Base-by-base conservation (phyloP, 2,113 vertebrate species). In the Sarotherodon lohbergeri region DNA sequence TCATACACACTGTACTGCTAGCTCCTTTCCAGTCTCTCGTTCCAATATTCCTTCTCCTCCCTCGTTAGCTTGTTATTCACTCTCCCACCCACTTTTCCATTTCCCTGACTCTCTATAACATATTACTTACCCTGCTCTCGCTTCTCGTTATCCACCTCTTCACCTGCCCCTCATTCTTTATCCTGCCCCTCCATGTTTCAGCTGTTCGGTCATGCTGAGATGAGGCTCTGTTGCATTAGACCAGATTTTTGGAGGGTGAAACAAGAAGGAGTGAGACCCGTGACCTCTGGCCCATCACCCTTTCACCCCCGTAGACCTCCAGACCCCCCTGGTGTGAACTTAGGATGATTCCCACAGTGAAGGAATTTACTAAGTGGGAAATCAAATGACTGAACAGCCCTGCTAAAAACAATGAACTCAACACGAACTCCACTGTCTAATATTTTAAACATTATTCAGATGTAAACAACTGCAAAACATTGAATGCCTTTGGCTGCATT, bases 201-300 rank as follows among this genome's bases (percentile, higher is more conserved):
- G 78, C 71, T 85, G 87, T 52, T 93, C 73, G 24, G 88, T 66
- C 87, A 84, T 81, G 50, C 90, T 88, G 89, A 85, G 90, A 82
- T 88, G 87, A 92, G 76, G 68, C 83, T 88, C 81, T 73, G 88
- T 90, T 85, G 90, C 76, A 52, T 93, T 87, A 82, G 83, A 86
- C 27, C n/a, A 80, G 61, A 83, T 85, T 88, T 82, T 61, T 73
- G 6, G 34, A 50, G 76, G 83, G 54, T 82, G 24, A 63, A 76
- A 83, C 80, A 80, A 79, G 85, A 81, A 54, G 27, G 82, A 89
- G 36, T 9, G 1, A 32, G 88, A 83, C 39, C 50, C 19, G 5
- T 89, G 84, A 92, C 89, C 90, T 90, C 50, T 91, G 87, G 82
- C 86, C 39, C 10, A 4, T 83, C 43, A 48, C 46, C 85, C 89